A percentile compares a stretch with the other conserved stretches of the same genome.
Conservation (phyloP, 2,797 vertebrate genomes). For the Distichodus sexfasciatus region DNA sequence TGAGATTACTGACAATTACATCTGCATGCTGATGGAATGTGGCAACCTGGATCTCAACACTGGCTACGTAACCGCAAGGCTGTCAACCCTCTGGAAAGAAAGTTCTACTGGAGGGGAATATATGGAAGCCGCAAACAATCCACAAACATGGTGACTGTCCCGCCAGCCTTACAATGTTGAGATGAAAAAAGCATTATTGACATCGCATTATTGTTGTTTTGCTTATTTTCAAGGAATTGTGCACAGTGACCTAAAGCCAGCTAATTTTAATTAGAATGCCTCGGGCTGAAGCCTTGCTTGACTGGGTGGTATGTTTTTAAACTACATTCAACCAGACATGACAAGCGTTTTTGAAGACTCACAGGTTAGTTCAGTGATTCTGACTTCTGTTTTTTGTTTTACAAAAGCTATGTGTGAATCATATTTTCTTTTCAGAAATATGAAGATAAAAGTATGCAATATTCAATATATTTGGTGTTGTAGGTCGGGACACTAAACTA, state of each 20-base stretch:
- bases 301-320: constrained; percentile 98
- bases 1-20: constrained; percentile 87
- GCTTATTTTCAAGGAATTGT: constrained; percentile 80
- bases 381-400: too few relatives aligned
- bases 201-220: not conserved
- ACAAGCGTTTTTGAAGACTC: constrained; percentile 98
- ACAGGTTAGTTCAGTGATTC: constrained; percentile 72
- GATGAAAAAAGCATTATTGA: not conserved
- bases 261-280: constrained; percentile 96
- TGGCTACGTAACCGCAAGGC: constrained; percentile 92
- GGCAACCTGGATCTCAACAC: constrained; percentile 96
- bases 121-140: constrained; percentile 95
- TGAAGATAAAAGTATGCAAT: too few relatives aligned
- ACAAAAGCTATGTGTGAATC: too few relatives aligned
- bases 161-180: not conserved
- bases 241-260: constrained; percentile 96
- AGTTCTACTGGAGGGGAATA: constrained; percentile 98
- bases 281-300: constrained; percentile 95
- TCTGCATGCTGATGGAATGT: constrained; percentile 98
- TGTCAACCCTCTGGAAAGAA: constrained; percentile 88
- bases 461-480: too few relatives aligned
- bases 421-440: too few relatives aligned
- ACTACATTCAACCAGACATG: constrained; percentile 94
- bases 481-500: constrained; percentile 98
- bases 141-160: constrained; percentile 85